A percentile compares a stretch with the other conserved stretches of the same genome.
phyloP scores from a whole-genome alignment of 1,140 invertebrate genomes.

The Pseudomyrmex gracilis region DNA sequence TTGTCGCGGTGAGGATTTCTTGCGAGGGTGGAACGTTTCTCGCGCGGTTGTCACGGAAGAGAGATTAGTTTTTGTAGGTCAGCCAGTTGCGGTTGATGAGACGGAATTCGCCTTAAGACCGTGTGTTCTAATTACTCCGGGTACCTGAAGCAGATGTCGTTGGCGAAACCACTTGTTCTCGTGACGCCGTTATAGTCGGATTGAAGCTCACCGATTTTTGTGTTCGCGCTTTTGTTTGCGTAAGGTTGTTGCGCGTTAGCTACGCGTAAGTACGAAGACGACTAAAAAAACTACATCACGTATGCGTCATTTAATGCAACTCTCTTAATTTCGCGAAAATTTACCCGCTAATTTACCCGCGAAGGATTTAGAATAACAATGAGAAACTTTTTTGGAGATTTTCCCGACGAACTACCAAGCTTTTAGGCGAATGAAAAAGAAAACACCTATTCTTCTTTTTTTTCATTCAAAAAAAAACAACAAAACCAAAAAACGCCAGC shows the following conservation, averaged over 20 bases:
- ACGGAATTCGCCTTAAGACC: slow-evolving; percentile 26
- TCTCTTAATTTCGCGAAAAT: slow-evolving; percentile 19
- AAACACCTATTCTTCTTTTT: slow-evolving; percentile 11
- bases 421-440: neutral
- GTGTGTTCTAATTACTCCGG: slow-evolving; percentile 64
- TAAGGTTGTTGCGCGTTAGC: too few relatives aligned
- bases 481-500: too few relatives aligned
- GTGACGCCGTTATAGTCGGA: neutral
- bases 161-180: neutral
- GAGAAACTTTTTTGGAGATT: slow-evolving; percentile 9
- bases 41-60: neutral
- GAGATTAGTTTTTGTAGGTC: slow-evolving; percentile 56
- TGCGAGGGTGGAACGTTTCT: slow-evolving; percentile 30
- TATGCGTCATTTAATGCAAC: neutral
- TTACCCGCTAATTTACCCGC: neutral
- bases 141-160: slow-evolving; percentile 35
- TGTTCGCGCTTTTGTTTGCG: too few relatives aligned
- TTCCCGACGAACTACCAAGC: neutral
- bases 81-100: slow-evolving; percentile 61
- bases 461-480: neutral
- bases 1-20: slow-evolving; percentile 50
- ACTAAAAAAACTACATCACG: too few relatives aligned
- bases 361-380: slow-evolving; percentile 30
- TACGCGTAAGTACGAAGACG: too few relatives aligned
- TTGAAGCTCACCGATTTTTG: neutral